Evolutionary conservation across 2,113 vertebrate genomes (phyloP), one percentile per base, ranked within the genome.

Genomic region (Pionites leucogaster): DNA sequence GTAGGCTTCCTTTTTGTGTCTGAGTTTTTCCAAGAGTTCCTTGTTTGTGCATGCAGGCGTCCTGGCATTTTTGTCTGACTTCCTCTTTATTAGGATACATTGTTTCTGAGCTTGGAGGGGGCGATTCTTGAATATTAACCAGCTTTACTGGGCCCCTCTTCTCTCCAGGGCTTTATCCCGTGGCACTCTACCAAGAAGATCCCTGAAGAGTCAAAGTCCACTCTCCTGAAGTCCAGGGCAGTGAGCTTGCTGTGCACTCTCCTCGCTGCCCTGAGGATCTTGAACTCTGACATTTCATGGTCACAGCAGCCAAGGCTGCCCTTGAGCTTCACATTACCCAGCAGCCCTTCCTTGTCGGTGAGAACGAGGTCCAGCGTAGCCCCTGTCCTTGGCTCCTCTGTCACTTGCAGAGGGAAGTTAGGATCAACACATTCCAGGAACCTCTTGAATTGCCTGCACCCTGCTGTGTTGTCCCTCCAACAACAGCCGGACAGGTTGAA

Each of bases 381-480:
- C 9, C 24, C 2, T 86, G 13, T 10, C 23, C 33, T 68, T 62
- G 7, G 20, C 29, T 53, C 7, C 46, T 53, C 46, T 42, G 4
- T 33, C 14, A 33, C 29, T 42, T 33, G 11, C 33, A 68, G 60
- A 52, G 18, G 25, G 53, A 62, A 41, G 14, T 31, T 41, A 33
- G 2, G 11, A 27, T 46, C 37, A 47, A 0, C 0, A 39, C n/a
- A 52, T n/a, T 80, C 20, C 68, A 74, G 39, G 39, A 67, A 62
- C 4, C 19, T 80, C 29, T 5, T 47, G 46, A 25, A 19, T 23
- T 74, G 11, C 7, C 39, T 35, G 15, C 35, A 6, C 9, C 33
- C 20, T 53, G n/a, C 24, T 60, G 11, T 12, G 53, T 7, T 80
- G 29, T 47, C 14, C 5, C n/a, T 75, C 17, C 25, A 49, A 20